phyloP scores from a whole-genome alignment of 2,113 vertebrate species.

The Chamaea fasciata region DNA sequence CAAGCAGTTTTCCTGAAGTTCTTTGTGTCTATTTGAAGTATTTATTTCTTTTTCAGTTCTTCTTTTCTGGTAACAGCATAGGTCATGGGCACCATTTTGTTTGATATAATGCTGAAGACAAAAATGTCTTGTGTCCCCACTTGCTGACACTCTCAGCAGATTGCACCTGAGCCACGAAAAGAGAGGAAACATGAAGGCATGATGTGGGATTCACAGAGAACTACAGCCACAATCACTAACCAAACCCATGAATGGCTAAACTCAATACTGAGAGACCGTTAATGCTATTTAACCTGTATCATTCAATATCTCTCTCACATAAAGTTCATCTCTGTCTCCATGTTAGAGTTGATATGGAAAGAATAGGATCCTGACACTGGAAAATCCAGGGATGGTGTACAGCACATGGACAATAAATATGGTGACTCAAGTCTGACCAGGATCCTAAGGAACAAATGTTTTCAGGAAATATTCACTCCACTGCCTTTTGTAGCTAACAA shows the following conservation, averaged over 20 bases:
- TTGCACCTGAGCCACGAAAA: background rate
- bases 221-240: background rate
- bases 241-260: background rate
- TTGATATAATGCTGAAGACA: background rate
- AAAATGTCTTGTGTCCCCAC: accelerated
- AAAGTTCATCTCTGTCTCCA: background rate
- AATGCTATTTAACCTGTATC: background rate
- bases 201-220: background rate
- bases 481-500: background rate
- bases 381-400: background rate
- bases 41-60: background rate
- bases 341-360: background rate
- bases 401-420: accelerated
- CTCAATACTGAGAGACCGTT: background rate
- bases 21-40: background rate
- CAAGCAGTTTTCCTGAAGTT: background rate
- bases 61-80: background rate
- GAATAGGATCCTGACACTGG: background rate
- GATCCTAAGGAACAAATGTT: background rate
- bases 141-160: background rate
- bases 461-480: background rate
- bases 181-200: background rate
- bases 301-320: background rate
- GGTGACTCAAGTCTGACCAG: background rate
- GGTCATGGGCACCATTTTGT: accelerated